phyloP scores from a whole-genome alignment of 2,113 vertebrate species.

The Ciconia stormi region DNA sequence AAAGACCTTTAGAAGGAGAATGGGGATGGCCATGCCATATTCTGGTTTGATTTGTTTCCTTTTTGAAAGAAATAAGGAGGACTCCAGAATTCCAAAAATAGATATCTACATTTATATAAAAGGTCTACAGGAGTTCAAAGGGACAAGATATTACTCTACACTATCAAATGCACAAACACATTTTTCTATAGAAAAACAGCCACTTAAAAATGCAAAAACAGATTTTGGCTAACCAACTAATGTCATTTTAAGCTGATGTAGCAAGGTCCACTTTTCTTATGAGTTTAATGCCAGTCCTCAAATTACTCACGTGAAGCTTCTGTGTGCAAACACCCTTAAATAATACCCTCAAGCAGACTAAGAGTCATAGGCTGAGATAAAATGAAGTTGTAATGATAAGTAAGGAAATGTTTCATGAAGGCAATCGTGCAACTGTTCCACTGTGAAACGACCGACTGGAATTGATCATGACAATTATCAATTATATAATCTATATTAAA shows the following conservation, averaged over 20 bases:
- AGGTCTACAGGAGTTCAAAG: not conserved
- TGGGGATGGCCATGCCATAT: not conserved
- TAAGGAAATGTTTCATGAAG: not conserved
- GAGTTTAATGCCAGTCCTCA: not conserved
- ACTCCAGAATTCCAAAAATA: not conserved
- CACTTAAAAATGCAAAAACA: not conserved
- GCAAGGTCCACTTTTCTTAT: not conserved
- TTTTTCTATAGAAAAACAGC: not conserved
- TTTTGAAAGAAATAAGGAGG: not conserved
- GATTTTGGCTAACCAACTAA: not conserved
- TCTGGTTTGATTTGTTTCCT: not conserved
- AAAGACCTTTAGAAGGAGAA: not conserved
- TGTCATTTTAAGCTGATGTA: not conserved
- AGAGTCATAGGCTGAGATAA: not conserved
- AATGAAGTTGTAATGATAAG: not conserved
- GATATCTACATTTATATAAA: not conserved
- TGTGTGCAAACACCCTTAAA: not conserved
- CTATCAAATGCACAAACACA: not conserved
- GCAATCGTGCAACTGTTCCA: not conserved
- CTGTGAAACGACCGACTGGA: not conserved
- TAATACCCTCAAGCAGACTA: not conserved
- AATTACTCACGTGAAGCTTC: not conserved
- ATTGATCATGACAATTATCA: not conserved
- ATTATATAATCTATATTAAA: not conserved
- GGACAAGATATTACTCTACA: not conserved